These are phyloP conservation scores for Epizoanthus illoricatus DNA, from an alignment of 92 coral and sea anemone genomes.

Conservation along the genomic window DNA sequence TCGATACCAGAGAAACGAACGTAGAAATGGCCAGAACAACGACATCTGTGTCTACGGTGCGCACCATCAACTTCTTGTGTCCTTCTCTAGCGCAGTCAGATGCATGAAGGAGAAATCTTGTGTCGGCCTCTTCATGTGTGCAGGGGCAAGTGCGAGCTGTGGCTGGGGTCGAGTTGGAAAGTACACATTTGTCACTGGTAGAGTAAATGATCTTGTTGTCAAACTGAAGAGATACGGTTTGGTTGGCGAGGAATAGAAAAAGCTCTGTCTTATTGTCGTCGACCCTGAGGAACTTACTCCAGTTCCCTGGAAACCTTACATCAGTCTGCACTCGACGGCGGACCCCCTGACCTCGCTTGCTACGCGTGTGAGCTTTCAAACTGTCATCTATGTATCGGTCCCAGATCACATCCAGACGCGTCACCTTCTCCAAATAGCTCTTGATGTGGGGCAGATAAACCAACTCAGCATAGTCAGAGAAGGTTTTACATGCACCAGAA, in stretches of 20 bases:
- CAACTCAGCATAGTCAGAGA: neutral
- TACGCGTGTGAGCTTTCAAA: conserved; percentile 27
- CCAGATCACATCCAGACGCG: conserved; percentile 11
- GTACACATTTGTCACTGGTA: conserved; percentile 14
- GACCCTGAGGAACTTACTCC: conserved; percentile 23
- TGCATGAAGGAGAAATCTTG: conserved; percentile 16
- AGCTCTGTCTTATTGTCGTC: conserved; percentile 28
- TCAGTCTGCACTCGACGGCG: conserved; percentile 8
- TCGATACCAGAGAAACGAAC: neutral
- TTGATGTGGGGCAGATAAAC: conserved; percentile 32
- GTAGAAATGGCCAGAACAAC: conserved; percentile 38
- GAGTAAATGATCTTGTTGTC: conserved; percentile 15
- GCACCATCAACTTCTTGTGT: conserved; percentile 9
- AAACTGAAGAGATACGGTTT: conserved; percentile 5
- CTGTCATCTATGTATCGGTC: conserved; percentile 7
- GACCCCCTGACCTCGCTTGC: conserved; percentile 31
- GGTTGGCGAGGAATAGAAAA: conserved; percentile 24
- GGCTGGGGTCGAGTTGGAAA: conserved; percentile 17
- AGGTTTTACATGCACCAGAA: no score
- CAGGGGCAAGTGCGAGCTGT: conserved; percentile 27
- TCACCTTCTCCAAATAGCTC: conserved; percentile 19
- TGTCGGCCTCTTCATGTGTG: conserved; percentile 9
- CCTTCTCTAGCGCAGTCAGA: conserved; percentile 18
- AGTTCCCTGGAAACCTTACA: conserved; percentile 30
- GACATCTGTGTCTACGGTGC: conserved; percentile 42